These are phyloP conservation scores for Urocyon cinereoargenteus DNA, from an alignment of 2,797 vertebrate species.

Conservation along the genomic window DNA sequence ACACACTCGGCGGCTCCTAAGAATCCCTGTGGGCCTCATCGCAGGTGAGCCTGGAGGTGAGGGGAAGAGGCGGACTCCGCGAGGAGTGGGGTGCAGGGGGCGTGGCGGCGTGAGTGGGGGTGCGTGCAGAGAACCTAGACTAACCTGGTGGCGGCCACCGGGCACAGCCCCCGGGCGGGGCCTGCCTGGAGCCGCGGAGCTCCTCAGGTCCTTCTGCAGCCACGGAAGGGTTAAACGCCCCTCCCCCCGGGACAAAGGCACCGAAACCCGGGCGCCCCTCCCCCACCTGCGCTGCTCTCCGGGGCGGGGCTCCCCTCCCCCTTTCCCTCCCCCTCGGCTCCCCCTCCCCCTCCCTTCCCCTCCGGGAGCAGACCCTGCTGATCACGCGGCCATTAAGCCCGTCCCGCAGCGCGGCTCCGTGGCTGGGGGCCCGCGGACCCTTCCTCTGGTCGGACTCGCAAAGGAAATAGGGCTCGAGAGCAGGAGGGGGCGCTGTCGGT, in stretches of 20 bases:
- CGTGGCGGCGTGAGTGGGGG: not conserved
- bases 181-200: not conserved
- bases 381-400: constrained; percentile 14
- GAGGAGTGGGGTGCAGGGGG: not conserved
- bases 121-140: not conserved
- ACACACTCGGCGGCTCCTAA: constrained; percentile 28
- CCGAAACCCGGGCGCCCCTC: constrained; percentile 67
- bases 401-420: not conserved
- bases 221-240: constrained; percentile 40
- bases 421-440: not conserved
- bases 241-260: constrained; percentile 79
- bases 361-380: not conserved
- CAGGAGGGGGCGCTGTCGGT: not conserved
- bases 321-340: constrained; percentile 41
- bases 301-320: constrained; percentile 31
- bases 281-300: constrained; percentile 57
- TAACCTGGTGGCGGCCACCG: not conserved
- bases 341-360: constrained; percentile 54
- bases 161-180: not conserved
- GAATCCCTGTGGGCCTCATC: accelerated
- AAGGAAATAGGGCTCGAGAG: not conserved
- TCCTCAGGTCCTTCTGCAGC: not conserved
- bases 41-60: constrained; percentile 73
- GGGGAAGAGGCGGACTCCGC: not conserved
- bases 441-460: not conserved